Percentiles rank a stretch among this genome's conserved stretches.
Evolutionary conservation across 2,797 vertebrate genomes (phyloP).

Genomic region (Sternarchorhynchus goeldii): DNA sequence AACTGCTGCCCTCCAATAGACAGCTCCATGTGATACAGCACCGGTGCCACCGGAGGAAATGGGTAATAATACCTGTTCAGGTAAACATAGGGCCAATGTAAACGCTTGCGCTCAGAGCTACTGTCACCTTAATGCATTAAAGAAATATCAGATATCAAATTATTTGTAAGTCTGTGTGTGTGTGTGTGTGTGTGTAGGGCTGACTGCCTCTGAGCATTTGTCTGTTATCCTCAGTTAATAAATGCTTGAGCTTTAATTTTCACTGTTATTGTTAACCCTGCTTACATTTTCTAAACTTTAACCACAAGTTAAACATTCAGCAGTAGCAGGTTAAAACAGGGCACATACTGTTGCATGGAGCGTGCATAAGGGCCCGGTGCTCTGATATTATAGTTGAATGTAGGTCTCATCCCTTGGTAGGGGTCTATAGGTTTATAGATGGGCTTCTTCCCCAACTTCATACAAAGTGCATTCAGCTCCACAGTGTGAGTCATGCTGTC

Average conservation of each 20-base stretch:
- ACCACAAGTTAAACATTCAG: neutral
- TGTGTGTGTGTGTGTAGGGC: too few species aligned
- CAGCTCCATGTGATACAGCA: constrained; percentile 96
- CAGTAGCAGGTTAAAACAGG: neutral
- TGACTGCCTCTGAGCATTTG: too few species aligned
- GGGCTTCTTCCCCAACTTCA: constrained; percentile 97
- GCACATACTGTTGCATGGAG: constrained; percentile 79
- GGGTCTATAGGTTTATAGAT: constrained; percentile 94
- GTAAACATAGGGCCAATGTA: constrained; percentile 30
- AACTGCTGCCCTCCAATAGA: constrained; percentile 96
- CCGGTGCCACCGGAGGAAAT: constrained; percentile 89
- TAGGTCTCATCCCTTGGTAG: constrained; percentile 92
- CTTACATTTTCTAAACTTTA: neutral
- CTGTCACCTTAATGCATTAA: neutral
- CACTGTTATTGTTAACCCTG: neutral
- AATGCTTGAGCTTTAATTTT: neutral
- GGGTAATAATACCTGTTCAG: constrained; percentile 95
- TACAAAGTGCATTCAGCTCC: constrained; percentile 95
- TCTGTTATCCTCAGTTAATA: neutral
- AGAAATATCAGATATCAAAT: neutral
- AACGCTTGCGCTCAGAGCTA: neutral
- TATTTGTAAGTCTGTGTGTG: constrained; percentile 5
- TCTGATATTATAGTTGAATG: constrained; percentile 91
- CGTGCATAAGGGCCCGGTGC: constrained; percentile 78
- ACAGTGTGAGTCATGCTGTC: constrained; percentile 92